Evolutionary conservation across 2,797 vertebrate species (phyloP).

Genomic region (Gymnopithys bicolor): DNA sequence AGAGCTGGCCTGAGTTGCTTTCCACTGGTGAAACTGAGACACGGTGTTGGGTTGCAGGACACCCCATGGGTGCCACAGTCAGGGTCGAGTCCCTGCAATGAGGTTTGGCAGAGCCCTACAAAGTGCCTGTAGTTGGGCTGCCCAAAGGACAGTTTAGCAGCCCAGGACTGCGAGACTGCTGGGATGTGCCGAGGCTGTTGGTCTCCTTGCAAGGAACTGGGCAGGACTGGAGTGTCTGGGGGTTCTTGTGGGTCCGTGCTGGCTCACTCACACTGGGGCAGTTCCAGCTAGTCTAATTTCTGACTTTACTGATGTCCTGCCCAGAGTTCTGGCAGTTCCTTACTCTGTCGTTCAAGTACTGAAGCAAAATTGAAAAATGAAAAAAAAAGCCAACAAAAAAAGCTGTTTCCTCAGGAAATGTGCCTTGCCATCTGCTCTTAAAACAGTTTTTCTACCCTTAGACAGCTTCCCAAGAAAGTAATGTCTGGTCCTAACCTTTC

Average conservation of each 20-base stretch:
- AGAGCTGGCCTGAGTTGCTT: neutral
- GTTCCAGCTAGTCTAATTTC: neutral
- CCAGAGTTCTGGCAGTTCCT: neutral
- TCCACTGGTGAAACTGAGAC: neutral
- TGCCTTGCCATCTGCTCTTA: neutral
- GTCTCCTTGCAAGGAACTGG: neutral
- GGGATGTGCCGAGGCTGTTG: rapidly evolving
- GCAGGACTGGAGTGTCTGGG: neutral
- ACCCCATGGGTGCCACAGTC: rapidly evolving
- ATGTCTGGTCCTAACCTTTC: conserved; percentile 63
- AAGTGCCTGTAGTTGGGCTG: neutral
- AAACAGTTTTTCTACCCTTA: neutral
- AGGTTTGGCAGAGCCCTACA: neutral
- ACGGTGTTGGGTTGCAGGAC: neutral
- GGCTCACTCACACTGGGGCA: neutral
- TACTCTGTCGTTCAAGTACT: neutral
- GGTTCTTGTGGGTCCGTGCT: neutral
- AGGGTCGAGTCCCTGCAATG: rapidly evolving
- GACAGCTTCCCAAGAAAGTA: neutral
- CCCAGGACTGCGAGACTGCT: neutral
- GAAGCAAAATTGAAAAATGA: neutral
- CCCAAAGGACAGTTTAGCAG: neutral
- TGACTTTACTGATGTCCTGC: neutral
- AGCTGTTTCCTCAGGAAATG: conserved; percentile 43
- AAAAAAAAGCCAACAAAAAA: neutral